Evolutionary conservation across 2,888 invertebrate genomes (phyloP), one percentile per base, ranked within the genome.

Genomic region (Drosophila formosana): DNA sequence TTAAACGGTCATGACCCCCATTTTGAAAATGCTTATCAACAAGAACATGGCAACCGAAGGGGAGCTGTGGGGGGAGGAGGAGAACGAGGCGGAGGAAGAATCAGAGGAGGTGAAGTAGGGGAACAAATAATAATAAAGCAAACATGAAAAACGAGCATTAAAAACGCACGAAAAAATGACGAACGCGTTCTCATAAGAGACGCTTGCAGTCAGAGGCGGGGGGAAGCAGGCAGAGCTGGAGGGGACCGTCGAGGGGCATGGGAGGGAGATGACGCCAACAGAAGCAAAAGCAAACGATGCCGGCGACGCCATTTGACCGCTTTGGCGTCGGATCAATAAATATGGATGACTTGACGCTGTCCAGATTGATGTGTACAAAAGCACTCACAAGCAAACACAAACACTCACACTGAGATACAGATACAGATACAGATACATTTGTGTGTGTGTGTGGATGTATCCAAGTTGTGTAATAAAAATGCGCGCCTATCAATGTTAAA

Each of bases 1-100:
- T 89, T 89, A 89, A 89, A 88, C 87, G 89, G 87, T 88, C 89
- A 89, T 89, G 89, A 89, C 87, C 89, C 83, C 89, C 83, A 89
- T 86, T 88, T 83, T 72, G n/a, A 80, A 86, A 86, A 84, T 80
- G 76, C 81, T 83, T 88, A 89, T 89, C 80, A 83, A 77, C 71
- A 60, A 76, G 68, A 66, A 66, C 78, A 80, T 83, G 60, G 71
- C 76, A 81, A 70, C 57, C 68, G 50, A 68, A n/a, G 41, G 45
- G 39, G 26, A 26, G 28, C 8, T 4, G 7, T 18, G 3, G 25
- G 18, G 0, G 26, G n/a, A 3, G 32, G 1, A 3, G 32, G 1
- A 5, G 23, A 45, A 13, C 8, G 6, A 32, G 30, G 1, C 1
- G 47, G 9, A 8, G 37, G 65, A 45, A 30, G 30, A 25, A 28